Evolutionary conservation across 2,113 vertebrate species (phyloP).

Genomic region (Macaca nemestrina): DNA sequence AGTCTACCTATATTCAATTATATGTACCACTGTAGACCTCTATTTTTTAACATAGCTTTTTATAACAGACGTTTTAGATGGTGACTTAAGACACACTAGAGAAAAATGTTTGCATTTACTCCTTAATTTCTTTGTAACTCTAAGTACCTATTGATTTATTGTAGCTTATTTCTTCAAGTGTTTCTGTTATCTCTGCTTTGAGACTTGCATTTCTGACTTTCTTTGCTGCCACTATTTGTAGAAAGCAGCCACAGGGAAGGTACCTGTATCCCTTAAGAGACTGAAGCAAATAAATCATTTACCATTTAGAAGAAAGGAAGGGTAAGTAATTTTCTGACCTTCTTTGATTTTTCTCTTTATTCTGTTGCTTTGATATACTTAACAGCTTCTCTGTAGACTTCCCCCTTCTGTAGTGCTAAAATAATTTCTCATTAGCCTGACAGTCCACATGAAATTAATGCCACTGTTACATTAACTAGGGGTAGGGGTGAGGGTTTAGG

Average conservation of each 20-base stretch:
- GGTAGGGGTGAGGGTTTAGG: neutral
- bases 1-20: neutral
- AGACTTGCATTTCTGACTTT: constrained; percentile 50
- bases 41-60: constrained; percentile 19
- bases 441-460: constrained; percentile 20
- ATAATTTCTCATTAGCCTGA: constrained; percentile 60
- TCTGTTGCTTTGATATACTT: constrained; percentile 42
- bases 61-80: neutral
- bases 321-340: constrained; percentile 29
- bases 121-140: constrained; percentile 66
- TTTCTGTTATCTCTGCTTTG: constrained; percentile 45
- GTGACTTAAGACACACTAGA: neutral
- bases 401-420: constrained; percentile 36
- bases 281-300: constrained; percentile 61
- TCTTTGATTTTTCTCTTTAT: constrained; percentile 51
- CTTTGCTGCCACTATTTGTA: constrained; percentile 32
- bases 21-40: neutral
- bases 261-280: constrained; percentile 37
- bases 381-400: constrained; percentile 9
- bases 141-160: constrained; percentile 59
- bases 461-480: neutral
- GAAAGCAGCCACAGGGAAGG: constrained; percentile 58
- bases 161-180: neutral
- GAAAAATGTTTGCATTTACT: constrained; percentile 47
- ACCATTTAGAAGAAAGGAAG: constrained; percentile 37